Evolutionary conservation across 2,888 invertebrate genomes (phyloP).

Genomic region (Orchesellides sinensis): DNA sequence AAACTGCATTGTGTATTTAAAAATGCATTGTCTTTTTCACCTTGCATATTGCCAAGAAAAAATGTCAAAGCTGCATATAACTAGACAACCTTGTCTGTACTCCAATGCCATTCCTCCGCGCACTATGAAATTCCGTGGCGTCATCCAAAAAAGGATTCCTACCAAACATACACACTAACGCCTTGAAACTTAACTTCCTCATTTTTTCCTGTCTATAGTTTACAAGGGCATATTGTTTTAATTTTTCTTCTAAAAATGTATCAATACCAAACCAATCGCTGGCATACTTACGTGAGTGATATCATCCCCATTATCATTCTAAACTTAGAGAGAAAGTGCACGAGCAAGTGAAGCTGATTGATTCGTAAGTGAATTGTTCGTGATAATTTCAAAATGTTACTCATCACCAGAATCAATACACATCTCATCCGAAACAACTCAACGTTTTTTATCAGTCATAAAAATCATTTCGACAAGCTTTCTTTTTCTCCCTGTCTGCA

Average conservation of each 20-base stretch:
- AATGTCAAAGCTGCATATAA: neutral
- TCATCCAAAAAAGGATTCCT: neutral
- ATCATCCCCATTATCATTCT: neutral
- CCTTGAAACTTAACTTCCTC: neutral
- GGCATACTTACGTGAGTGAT: neutral
- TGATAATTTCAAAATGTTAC: conserved; percentile 11
- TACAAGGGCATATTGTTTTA: too few species aligned
- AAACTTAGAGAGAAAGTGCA: neutral
- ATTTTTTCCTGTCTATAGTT: neutral
- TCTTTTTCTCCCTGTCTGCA: too few species aligned
- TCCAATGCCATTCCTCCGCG: conserved; percentile 54
- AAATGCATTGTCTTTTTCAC: conserved; percentile 43
- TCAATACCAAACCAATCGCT: too few species aligned
- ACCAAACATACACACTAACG: neutral
- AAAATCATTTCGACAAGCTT: conserved; percentile 12
- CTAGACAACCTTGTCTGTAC: conserved; percentile 61
- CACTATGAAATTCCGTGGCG: neutral
- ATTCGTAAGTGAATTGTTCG: conserved; percentile 4
- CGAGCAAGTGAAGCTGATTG: neutral
- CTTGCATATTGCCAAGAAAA: conserved; percentile 60
- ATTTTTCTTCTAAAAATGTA: neutral
- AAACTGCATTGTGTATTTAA: neutral
- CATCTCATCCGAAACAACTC: too few species aligned
- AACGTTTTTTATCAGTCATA: conserved; percentile 12
- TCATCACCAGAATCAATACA: neutral